phyloP scores from a whole-genome alignment of 2,113 vertebrate genomes.

The Hepsetus odoe region DNA sequence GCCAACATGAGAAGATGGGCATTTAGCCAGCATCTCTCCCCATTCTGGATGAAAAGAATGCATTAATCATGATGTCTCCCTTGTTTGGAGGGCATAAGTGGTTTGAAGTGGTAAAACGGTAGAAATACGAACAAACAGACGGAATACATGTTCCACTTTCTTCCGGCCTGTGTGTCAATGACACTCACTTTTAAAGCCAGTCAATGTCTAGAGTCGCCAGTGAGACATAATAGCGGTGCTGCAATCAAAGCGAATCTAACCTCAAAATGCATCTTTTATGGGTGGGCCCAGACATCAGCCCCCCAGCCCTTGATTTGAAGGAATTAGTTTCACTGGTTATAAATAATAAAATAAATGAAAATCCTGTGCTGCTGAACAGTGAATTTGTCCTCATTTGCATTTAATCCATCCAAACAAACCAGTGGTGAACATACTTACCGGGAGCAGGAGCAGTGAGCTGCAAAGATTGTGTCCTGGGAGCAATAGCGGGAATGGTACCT shows the following conservation, averaged over 20 bases:
- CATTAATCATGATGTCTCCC: slow-evolving; percentile 28
- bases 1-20: neutral
- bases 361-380: no score
- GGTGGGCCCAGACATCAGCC: no score
- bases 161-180: neutral
- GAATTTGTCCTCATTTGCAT: no score
- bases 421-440: no score
- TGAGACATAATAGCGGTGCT: slow-evolving; percentile 1
- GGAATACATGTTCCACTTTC: slow-evolving; percentile 2
- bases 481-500: no score
- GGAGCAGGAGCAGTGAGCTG: no score
- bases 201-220: neutral
- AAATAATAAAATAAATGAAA: no score
- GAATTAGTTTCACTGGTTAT: no score
- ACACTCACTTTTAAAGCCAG: slow-evolving; percentile 20
- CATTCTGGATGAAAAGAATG: slow-evolving; percentile 31
- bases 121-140: slow-evolving; percentile 21
- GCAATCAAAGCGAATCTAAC: slow-evolving; percentile 6
- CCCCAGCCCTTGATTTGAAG: no score
- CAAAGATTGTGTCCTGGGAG: no score
- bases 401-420: no score
- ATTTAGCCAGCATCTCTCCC: neutral
- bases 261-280: neutral
- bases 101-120: slow-evolving; percentile 12
- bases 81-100: slow-evolving; percentile 9